Conservation (phyloP, 1,140 invertebrate species). For the Bacillus rossius region DNA sequence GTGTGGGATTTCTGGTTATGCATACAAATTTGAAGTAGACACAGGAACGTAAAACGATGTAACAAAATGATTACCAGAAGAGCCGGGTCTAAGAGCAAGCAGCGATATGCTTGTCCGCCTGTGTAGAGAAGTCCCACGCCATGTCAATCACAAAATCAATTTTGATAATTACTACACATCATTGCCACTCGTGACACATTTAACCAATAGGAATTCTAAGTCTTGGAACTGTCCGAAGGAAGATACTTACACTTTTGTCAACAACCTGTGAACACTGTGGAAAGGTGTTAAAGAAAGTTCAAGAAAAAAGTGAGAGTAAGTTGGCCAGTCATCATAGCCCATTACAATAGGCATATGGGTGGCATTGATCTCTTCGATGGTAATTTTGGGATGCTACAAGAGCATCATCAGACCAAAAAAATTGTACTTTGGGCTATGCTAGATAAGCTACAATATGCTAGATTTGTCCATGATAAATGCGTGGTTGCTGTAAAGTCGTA, state of each 20-base stretch:
- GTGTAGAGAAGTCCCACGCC: slow-evolving; percentile 9
- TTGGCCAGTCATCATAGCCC: no score
- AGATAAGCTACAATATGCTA: slow-evolving; percentile 29
- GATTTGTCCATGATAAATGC: slow-evolving; percentile 27
- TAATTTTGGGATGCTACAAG: slow-evolving; percentile 30
- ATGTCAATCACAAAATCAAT: slow-evolving; percentile 13
- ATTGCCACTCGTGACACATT: neutral
- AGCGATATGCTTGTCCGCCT: slow-evolving; percentile 25
- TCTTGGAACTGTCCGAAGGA: slow-evolving; percentile 11
- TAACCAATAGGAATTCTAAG: slow-evolving; percentile 6
- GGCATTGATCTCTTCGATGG: slow-evolving; percentile 33
- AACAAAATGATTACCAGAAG: neutral
- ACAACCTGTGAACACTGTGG: neutral
- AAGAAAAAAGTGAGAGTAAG: neutral
- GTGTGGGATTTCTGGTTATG: slow-evolving; percentile 23
- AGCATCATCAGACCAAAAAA: slow-evolving; percentile 20
- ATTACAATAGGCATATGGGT: slow-evolving; percentile 24
- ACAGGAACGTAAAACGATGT: slow-evolving; percentile 19
- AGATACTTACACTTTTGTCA: neutral
- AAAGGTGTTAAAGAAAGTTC: neutral
- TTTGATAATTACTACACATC: slow-evolving; percentile 18
- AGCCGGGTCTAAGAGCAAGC: slow-evolving; percentile 26
- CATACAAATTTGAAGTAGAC: slow-evolving; percentile 32
- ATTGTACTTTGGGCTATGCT: slow-evolving; percentile 27
- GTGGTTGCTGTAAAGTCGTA: neutral